phyloP scores from a whole-genome alignment of 2,888 invertebrate genomes.

The Ferrisia virgata region DNA sequence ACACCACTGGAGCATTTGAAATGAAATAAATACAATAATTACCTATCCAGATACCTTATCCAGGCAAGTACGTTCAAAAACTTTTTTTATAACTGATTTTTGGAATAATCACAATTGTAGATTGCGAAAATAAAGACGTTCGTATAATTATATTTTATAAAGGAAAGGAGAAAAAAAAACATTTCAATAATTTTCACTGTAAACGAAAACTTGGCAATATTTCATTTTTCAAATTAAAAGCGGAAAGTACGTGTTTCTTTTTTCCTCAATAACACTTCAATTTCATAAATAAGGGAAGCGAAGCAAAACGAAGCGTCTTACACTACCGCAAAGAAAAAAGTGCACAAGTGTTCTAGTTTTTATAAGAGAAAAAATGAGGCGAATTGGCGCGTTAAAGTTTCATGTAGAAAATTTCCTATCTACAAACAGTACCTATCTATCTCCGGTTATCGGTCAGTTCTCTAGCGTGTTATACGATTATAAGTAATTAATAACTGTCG shows the following conservation, averaged over 20 bases:
- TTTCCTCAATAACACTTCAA: background rate
- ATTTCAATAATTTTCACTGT: background rate
- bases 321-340: background rate
- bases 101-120: too few relatives aligned
- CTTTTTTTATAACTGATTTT: too few relatives aligned
- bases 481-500: background rate
- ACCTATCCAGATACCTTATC: too few relatives aligned
- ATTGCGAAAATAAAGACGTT: too few relatives aligned
- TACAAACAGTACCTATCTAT: background rate
- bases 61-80: too few relatives aligned
- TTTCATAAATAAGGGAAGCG: background rate
- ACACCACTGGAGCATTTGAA: too few relatives aligned
- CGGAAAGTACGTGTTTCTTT: background rate
- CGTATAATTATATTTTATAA: too few relatives aligned
- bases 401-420: background rate
- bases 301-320: too few relatives aligned
- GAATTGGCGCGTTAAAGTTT: background rate
- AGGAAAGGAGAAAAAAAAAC: too few relatives aligned
- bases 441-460: background rate
- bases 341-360: background rate
- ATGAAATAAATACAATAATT: too few relatives aligned
- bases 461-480: background rate
- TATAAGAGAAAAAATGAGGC: background rate
- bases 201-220: background rate
- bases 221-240: background rate